These are phyloP conservation scores for Yasuhikotakia modesta DNA, from an alignment of 2,797 vertebrate genomes.

Conservation along the genomic window DNA sequence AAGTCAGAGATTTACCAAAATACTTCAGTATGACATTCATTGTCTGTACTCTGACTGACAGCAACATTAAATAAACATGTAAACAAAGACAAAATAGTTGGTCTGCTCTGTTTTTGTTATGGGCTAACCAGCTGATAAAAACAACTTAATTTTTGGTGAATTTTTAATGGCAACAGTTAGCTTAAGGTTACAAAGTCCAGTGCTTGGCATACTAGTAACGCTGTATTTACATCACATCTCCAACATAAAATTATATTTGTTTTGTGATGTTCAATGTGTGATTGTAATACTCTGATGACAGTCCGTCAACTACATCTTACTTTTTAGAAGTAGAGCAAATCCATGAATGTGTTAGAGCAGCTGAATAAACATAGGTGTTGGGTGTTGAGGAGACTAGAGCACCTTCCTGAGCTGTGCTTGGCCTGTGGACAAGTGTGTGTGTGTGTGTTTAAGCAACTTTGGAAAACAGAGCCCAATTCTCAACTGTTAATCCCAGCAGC, in stretches of 20 bases:
- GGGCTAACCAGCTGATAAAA: neutral
- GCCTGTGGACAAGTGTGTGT: slow-evolving; percentile 1
- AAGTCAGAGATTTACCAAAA: slow-evolving; percentile 10
- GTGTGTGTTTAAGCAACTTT: slow-evolving; percentile 66
- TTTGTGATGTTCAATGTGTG: neutral
- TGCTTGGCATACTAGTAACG: neutral
- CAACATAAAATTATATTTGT: neutral
- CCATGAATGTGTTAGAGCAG: slow-evolving; percentile 20
- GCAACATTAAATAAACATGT: slow-evolving; percentile 17
- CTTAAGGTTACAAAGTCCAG: neutral
- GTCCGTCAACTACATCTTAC: slow-evolving; percentile 1
- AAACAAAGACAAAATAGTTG: neutral
- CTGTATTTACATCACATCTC: neutral
- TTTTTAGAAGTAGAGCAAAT: slow-evolving; percentile 29
- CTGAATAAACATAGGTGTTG: slow-evolving; percentile 40
- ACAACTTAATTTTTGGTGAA: neutral
- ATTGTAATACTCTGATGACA: neutral
- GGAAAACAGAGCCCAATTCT: slow-evolving; percentile 75
- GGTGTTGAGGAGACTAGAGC: slow-evolving; percentile 45
- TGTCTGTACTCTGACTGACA: neutral
- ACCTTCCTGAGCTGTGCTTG: slow-evolving; percentile 42
- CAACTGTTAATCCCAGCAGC: slow-evolving; percentile 76
- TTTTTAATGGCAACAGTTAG: neutral
- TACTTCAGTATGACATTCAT: slow-evolving; percentile 25
- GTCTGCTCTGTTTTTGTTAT: slow-evolving; percentile 6